Evolutionary conservation across 2,888 invertebrate genomes (phyloP).

Genomic region (Cartodere bifasciata): DNA sequence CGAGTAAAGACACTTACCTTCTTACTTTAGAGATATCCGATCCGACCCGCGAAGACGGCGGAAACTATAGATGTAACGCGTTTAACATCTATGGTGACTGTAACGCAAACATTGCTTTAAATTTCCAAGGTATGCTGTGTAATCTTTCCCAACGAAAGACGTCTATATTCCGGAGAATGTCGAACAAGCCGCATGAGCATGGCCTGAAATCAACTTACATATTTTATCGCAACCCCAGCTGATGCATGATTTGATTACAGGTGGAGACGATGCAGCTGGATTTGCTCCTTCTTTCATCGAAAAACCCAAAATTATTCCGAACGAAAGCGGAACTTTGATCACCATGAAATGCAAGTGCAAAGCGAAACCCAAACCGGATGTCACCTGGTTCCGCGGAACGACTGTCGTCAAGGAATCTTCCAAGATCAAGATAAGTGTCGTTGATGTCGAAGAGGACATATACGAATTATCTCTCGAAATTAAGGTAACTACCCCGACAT

Average conservation of each 20-base stretch:
- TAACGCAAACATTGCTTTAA: slow-evolving; percentile 99
- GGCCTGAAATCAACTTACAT: slow-evolving; percentile 28
- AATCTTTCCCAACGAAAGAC: neutral
- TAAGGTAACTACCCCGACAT: slow-evolving; percentile 40
- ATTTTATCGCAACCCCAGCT: slow-evolving; percentile 22
- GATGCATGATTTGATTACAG: slow-evolving; percentile 45
- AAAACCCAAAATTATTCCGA: slow-evolving; percentile 98
- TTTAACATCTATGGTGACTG: slow-evolving; percentile 98
- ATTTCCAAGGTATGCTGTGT: slow-evolving; percentile 86
- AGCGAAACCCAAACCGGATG: slow-evolving; percentile 88
- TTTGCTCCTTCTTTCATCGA: slow-evolving; percentile 95
- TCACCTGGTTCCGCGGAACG: slow-evolving; percentile 90
- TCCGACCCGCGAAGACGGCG: slow-evolving; percentile 93
- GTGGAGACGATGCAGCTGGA: slow-evolving; percentile 84
- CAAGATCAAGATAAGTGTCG: slow-evolving; percentile 70
- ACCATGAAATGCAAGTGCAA: slow-evolving; percentile 94
- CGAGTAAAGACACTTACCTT: slow-evolving; percentile 81
- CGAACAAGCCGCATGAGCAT: slow-evolving; percentile 39
- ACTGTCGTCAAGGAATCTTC: slow-evolving; percentile 73
- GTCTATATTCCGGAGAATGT: too few species aligned
- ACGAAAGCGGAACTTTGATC: slow-evolving; percentile 92
- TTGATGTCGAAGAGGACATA: slow-evolving; percentile 67
- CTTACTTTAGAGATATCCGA: slow-evolving; percentile 88
- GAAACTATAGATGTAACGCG: slow-evolving; percentile 98
- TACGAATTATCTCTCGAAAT: slow-evolving; percentile 79